Evolutionary conservation across 2,797 vertebrate genomes (phyloP).

Genomic region (Microctenopoma lineatum): DNA sequence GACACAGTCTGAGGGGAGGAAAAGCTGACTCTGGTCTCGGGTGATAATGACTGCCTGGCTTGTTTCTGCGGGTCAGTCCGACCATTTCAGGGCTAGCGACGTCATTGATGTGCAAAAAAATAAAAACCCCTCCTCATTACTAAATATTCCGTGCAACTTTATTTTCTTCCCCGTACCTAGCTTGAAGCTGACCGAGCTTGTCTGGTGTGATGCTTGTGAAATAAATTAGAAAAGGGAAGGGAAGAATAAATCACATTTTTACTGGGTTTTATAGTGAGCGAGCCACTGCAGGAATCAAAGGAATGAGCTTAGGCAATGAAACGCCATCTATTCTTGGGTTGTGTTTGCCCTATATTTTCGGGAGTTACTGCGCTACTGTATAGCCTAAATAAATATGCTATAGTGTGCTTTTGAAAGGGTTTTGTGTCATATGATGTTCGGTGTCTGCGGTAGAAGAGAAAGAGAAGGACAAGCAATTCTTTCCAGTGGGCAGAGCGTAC

Average conservation of each 20-base stretch:
- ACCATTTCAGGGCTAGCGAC: constrained; percentile 37
- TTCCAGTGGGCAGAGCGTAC: background rate
- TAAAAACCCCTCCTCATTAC: constrained; percentile 48
- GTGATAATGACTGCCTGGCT: constrained; percentile 73
- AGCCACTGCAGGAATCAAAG: constrained; percentile 59
- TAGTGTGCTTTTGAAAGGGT: constrained; percentile 38
- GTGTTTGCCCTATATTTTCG: constrained; percentile 69
- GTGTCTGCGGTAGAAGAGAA: constrained; percentile 16
- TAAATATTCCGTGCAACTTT: constrained; percentile 60
- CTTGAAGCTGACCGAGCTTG: constrained; percentile 52
- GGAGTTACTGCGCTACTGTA: constrained; percentile 46
- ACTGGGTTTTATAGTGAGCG: constrained; percentile 54
- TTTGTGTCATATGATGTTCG: constrained; percentile 37
- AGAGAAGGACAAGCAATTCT: constrained; percentile 26
- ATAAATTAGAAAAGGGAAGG: constrained; percentile 61
- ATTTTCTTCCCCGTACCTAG: constrained; percentile 50
- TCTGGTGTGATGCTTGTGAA: constrained; percentile 52
- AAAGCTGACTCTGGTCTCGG: constrained; percentile 62
- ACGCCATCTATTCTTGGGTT: constrained; percentile 69
- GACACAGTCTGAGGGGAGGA: constrained; percentile 33
- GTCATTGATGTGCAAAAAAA: constrained; percentile 62
- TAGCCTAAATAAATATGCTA: constrained; percentile 57
- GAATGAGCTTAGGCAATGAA: constrained; percentile 62
- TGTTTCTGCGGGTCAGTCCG: constrained; percentile 61
- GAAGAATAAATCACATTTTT: constrained; percentile 62